Evolutionary conservation across 2,113 vertebrate species (phyloP).

Genomic region (Oreocharis arfaki): DNA sequence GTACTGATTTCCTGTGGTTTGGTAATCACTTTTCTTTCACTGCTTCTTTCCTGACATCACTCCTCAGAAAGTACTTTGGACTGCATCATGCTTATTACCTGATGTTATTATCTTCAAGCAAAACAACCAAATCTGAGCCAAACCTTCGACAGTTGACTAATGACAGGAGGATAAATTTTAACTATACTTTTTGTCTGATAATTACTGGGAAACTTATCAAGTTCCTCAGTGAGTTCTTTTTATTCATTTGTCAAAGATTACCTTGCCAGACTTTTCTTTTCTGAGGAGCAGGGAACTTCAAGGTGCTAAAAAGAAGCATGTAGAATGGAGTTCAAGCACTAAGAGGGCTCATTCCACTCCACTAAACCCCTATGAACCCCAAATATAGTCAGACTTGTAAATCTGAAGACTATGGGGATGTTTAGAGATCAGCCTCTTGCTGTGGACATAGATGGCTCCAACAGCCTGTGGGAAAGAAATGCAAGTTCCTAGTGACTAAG

Average conservation of each 20-base stretch:
- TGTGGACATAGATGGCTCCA: neutral
- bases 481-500: neutral
- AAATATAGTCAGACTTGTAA: neutral
- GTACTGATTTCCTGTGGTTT: neutral
- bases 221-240: neutral
- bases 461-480: neutral
- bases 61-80: neutral
- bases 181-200: neutral
- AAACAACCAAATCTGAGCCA: neutral
- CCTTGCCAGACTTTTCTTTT: neutral
- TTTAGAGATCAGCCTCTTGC: neutral
- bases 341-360: neutral
- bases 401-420: neutral
- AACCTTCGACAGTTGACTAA: neutral
- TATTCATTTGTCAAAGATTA: neutral
- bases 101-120: neutral
- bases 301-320: neutral
- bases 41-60: neutral
- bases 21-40: neutral
- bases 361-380: neutral
- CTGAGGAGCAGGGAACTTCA: neutral
- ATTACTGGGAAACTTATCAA: neutral
- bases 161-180: neutral
- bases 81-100: neutral
- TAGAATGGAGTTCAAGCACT: neutral